phyloP scores from a whole-genome alignment of 1,140 invertebrate genomes.

The Leguminivora glycinivorella region DNA sequence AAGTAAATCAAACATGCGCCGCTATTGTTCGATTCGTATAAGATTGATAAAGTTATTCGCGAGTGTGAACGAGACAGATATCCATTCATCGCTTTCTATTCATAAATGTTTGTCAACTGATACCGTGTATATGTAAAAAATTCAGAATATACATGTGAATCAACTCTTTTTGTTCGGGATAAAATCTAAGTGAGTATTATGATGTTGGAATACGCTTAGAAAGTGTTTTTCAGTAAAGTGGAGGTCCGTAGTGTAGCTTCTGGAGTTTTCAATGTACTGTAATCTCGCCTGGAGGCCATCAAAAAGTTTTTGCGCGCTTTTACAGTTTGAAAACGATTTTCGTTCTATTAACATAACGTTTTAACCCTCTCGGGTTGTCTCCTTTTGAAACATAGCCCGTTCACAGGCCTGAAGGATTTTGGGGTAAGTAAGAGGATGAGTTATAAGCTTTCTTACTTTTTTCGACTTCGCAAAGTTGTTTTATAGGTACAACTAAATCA shows the following conservation, averaged over 20 bases:
- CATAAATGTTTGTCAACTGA: slow-evolving; percentile 54
- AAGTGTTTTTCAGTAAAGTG: slow-evolving; percentile 10
- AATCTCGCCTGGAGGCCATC: slow-evolving; percentile 43
- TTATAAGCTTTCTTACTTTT: slow-evolving; percentile 32
- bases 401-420: slow-evolving; percentile 38
- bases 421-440: slow-evolving; percentile 20
- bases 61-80: slow-evolving; percentile 75
- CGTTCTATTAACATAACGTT: slow-evolving; percentile 58
- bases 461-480: slow-evolving; percentile 26
- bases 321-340: slow-evolving; percentile 56
- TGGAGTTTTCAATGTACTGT: slow-evolving; percentile 42
- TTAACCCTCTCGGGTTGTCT: slow-evolving; percentile 51
- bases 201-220: background rate
- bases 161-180: background rate
- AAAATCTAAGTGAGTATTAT: background rate
- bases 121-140: slow-evolving; percentile 58
- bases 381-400: slow-evolving; percentile 55
- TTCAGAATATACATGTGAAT: slow-evolving; percentile 29
- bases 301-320: slow-evolving; percentile 57
- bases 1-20: slow-evolving; percentile 79
- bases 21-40: slow-evolving; percentile 78
- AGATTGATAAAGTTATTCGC: slow-evolving; percentile 77
- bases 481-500: slow-evolving; percentile 14
- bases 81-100: slow-evolving; percentile 63
- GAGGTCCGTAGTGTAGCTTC: slow-evolving; percentile 25